phyloP scores from a whole-genome alignment of 1,140 invertebrate genomes.

The Dinothrombium tinctorium region DNA sequence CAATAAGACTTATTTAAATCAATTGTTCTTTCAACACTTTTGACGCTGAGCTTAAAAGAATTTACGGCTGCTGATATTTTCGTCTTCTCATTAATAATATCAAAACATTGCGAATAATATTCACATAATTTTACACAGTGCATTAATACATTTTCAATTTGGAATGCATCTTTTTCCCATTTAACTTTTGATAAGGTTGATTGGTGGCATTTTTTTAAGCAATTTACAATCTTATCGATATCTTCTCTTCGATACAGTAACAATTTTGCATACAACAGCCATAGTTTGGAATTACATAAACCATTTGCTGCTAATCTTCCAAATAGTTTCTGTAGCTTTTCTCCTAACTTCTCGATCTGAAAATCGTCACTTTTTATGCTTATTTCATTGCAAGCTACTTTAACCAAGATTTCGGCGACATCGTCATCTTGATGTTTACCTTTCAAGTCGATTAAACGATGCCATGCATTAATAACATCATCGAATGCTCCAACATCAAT shows the following conservation, averaged over 20 bases:
- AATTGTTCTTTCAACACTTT: neutral
- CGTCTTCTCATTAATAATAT: neutral
- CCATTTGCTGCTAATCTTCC: neutral
- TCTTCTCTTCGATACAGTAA: constrained; percentile 34
- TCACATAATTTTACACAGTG: neutral
- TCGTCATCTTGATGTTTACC: constrained; percentile 48
- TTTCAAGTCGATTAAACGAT: constrained; percentile 57
- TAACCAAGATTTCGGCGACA: constrained; percentile 45
- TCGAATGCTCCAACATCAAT: constrained; percentile 33
- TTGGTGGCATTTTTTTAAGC: constrained; percentile 80
- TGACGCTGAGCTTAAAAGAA: neutral
- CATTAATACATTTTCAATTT: neutral
- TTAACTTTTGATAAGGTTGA: neutral
- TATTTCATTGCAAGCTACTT: constrained; percentile 25
- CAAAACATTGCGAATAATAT: neutral
- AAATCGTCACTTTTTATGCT: neutral
- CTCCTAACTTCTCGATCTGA: neutral
- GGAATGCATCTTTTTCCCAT: neutral
- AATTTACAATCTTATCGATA: constrained; percentile 99
- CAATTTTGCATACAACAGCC: neutral
- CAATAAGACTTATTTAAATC: neutral
- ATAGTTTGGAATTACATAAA: neutral
- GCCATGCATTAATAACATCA: constrained; percentile 51
- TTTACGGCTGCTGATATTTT: neutral
- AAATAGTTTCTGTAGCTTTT: neutral